These are phyloP conservation scores for Phragmatobia fuliginosa DNA, from an alignment of 2,888 invertebrate genomes.

Conservation along the genomic window DNA sequence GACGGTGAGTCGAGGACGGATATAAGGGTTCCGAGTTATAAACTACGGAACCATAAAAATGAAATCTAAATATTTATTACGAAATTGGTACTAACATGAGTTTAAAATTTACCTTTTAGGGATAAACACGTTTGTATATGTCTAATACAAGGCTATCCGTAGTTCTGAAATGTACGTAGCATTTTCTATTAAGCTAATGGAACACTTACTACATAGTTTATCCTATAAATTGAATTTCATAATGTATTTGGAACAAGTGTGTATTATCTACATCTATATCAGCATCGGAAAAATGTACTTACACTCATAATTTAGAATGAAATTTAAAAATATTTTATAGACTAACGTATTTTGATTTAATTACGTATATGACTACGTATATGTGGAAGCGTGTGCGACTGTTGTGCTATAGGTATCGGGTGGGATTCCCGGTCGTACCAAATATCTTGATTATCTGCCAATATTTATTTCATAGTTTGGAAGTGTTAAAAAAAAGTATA, in stretches of 20 bases:
- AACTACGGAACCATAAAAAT: too few species aligned
- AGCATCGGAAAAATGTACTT: background rate
- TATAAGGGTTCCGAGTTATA: too few species aligned
- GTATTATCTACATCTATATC: background rate
- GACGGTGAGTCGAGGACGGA: too few species aligned
- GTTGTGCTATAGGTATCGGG: too few species aligned
- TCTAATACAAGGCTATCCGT: background rate
- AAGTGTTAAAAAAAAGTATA: too few species aligned
- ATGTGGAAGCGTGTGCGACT: too few species aligned
- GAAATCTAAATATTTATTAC: background rate
- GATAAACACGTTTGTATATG: background rate
- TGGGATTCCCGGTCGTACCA: too few species aligned
- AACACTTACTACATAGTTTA: background rate
- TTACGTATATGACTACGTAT: too few species aligned
- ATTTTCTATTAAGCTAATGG: conserved; percentile 6
- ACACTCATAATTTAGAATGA: background rate
- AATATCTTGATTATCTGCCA: too few species aligned
- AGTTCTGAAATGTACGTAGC: background rate
- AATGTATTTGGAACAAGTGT: background rate
- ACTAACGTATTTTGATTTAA: too few species aligned
- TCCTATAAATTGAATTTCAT: background rate
- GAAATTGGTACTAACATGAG: background rate
- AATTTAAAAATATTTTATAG: too few species aligned
- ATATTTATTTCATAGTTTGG: too few species aligned
- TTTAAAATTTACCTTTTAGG: background rate